Evolutionary conservation across 2,888 invertebrate genomes (phyloP).

Genomic region (Harpalus rufipes): DNA sequence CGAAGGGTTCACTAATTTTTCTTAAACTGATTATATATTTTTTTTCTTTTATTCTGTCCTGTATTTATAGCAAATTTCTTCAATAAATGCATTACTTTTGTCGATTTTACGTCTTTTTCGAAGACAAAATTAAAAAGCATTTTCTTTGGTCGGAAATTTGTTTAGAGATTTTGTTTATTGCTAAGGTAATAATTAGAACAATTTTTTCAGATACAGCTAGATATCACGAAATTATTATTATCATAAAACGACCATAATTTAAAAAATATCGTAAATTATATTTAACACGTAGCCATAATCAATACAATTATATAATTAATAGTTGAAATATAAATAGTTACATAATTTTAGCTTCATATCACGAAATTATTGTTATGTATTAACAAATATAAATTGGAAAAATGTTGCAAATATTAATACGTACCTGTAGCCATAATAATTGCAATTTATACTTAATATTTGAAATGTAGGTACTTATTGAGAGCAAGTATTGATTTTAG

Average conservation of each 20-base stretch:
- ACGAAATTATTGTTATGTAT: no score
- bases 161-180: slow-evolving; percentile 8
- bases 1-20: neutral
- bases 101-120: neutral
- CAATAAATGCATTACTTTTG: neutral
- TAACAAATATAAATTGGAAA: no score
- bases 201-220: neutral
- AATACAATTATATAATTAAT: neutral
- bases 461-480: neutral
- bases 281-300: no score
- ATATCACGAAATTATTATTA: neutral
- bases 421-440: no score
- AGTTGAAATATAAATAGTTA: neutral
- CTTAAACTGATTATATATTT: neutral
- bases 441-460: neutral
- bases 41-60: neutral
- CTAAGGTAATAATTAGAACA: neutral
- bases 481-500: neutral
- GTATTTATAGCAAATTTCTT: neutral
- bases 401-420: no score
- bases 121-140: slow-evolving; percentile 1
- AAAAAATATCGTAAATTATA: no score
- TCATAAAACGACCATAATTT: no score
- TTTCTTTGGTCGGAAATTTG: neutral
- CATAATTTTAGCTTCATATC: neutral